These are phyloP conservation scores for Pseudorasbora parva DNA, from an alignment of 2,113 vertebrate genomes.

Conservation along the genomic window DNA sequence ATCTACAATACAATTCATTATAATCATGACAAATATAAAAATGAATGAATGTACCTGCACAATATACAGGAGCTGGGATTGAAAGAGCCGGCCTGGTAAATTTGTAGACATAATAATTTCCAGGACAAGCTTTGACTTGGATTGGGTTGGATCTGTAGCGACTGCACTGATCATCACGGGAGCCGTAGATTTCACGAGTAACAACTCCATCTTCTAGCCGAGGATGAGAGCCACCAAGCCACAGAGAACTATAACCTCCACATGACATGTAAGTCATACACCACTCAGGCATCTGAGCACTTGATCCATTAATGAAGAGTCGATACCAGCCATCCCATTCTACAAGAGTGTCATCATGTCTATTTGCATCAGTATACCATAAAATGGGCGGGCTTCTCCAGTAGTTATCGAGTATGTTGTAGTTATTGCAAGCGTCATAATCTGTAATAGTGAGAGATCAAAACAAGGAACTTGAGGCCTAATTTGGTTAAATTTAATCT, in stretches of 20 bases:
- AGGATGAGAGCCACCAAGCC: not conserved
- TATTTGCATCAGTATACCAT: too few species aligned
- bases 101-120: not conserved
- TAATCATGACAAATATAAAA: not conserved
- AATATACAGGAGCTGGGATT: conserved; percentile 8
- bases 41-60: conserved; percentile 13
- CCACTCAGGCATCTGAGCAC: not conserved
- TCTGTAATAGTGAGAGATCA: too few species aligned
- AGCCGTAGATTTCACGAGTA: not conserved
- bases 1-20: not conserved
- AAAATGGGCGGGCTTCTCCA: too few species aligned
- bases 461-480: too few species aligned
- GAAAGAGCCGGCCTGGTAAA: not conserved
- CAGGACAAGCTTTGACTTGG: too few species aligned
- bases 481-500: too few species aligned
- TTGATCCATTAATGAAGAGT: not conserved
- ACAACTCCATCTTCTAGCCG: not conserved
- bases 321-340: not conserved
- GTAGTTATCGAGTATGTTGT: too few species aligned
- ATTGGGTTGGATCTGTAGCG: too few species aligned
- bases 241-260: not conserved
- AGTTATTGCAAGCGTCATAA: too few species aligned
- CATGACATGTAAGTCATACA: not conserved
- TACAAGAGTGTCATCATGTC: too few species aligned
- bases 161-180: too few species aligned